Evolutionary conservation across 2,888 invertebrate genomes (phyloP).

Genomic region (Aplocera efformata): DNA sequence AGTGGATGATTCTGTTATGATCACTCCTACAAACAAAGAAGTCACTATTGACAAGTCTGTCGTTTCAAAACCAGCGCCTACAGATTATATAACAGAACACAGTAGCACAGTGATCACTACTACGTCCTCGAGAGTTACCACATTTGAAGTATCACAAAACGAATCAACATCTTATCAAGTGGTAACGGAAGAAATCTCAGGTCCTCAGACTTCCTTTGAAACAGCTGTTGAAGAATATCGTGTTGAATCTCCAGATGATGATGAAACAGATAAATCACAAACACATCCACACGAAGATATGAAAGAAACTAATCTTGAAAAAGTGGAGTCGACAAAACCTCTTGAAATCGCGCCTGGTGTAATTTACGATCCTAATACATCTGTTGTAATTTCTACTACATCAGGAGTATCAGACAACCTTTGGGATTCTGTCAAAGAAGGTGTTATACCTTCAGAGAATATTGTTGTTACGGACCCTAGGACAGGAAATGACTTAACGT

Average conservation of each 20-base stretch:
- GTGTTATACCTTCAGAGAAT: constrained; percentile 83
- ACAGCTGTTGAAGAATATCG: constrained; percentile 37
- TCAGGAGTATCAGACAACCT: constrained; percentile 83
- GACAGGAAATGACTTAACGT: constrained; percentile 84
- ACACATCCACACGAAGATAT: constrained; percentile 3
- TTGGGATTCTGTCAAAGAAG: constrained; percentile 86
- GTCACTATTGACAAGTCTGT: constrained; percentile 46
- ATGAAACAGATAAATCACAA: constrained; percentile 35
- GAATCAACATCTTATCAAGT: constrained; percentile 54
- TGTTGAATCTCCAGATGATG: constrained; percentile 43
- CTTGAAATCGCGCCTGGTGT: constrained; percentile 85
- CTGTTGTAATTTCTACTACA: constrained; percentile 83
- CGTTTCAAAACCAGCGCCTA: constrained; percentile 47
- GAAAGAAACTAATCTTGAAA: constrained; percentile 11
- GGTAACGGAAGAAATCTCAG: constrained; percentile 42
- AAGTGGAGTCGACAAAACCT: constrained; percentile 15
- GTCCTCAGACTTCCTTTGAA: constrained; percentile 33
- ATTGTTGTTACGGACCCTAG: constrained; percentile 86
- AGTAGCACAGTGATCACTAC: constrained; percentile 51
- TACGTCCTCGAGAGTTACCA: constrained; percentile 56
- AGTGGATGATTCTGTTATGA: constrained; percentile 10
- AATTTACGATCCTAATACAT: constrained; percentile 87
- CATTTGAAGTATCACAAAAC: constrained; percentile 56
- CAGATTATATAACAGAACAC: constrained; percentile 50
- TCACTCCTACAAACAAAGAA: no score